These are phyloP conservation scores for Arctocebus calabarensis DNA, from an alignment of 2,797 vertebrate genomes.

Conservation along the genomic window DNA sequence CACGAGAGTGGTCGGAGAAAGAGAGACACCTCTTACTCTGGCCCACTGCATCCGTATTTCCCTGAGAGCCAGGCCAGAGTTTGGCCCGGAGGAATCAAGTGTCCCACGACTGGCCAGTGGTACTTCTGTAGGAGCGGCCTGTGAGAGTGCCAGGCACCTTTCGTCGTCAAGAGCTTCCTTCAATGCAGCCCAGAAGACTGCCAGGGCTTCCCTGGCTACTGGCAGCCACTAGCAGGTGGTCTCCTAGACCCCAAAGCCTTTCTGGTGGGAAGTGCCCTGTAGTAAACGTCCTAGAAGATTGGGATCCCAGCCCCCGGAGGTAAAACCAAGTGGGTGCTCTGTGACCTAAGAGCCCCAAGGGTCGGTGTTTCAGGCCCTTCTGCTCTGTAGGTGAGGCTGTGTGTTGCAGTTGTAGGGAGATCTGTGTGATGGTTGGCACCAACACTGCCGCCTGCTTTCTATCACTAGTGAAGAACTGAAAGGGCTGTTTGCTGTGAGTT, in stretches of 20 bases:
- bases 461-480: background rate
- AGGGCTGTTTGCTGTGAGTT: background rate
- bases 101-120: background rate
- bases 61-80: conserved; percentile 27
- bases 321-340: background rate
- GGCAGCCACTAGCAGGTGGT: conserved; percentile 6
- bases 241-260: background rate
- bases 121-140: background rate
- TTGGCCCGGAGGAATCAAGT: conserved; percentile 69
- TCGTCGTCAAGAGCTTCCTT: background rate
- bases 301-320: background rate
- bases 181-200: background rate
- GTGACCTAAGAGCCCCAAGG: background rate
- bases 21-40: background rate
- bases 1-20: conserved; percentile 20
- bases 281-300: background rate
- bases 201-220: background rate
- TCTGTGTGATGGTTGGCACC: background rate
- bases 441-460: background rate
- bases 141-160: background rate
- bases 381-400: background rate
- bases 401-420: background rate
- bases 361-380: background rate
- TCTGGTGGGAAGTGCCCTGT: background rate
- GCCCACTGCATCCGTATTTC: background rate